A percentile compares a stretch with the other conserved stretches of the same genome.
phyloP scores from a whole-genome alignment of 2,113 vertebrate genomes.

The Phainopepla nitens region DNA sequence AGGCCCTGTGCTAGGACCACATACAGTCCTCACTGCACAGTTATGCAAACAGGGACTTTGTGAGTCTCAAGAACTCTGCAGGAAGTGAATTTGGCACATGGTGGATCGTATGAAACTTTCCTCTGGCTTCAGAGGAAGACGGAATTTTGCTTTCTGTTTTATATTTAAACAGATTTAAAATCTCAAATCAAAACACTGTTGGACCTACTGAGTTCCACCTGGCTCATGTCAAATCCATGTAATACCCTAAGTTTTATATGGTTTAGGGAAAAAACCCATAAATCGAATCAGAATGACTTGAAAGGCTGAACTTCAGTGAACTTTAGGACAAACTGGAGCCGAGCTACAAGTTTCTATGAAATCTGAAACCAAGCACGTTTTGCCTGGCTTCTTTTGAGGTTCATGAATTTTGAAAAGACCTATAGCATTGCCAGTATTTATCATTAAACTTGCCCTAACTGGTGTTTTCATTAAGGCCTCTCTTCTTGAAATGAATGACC shows the following conservation, averaged over 20 bases:
- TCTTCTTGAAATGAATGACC: not conserved
- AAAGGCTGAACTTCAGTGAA: conserved; percentile 48
- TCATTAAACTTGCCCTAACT: not conserved
- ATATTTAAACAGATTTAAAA: conserved; percentile 32
- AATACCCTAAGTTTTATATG: conserved; percentile 15
- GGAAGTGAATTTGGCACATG: not conserved
- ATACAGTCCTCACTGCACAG: not conserved
- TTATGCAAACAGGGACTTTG: not conserved
- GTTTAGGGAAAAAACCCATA: not conserved
- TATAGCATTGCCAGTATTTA: not conserved
- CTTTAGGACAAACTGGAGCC: conserved; percentile 22
- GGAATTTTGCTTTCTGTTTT: conserved; percentile 32
- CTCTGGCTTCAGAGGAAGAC: not conserved
- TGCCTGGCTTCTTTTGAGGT: conserved; percentile 11
- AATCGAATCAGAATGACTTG: not conserved
- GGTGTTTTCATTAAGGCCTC: not conserved
- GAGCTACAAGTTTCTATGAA: conserved; percentile 19
- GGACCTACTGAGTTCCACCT: conserved; percentile 13
- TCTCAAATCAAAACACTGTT: not conserved
- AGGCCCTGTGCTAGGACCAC: not conserved
- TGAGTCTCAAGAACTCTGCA: not conserved
- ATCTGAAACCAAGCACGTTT: conserved; percentile 30
- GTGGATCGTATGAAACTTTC: not conserved
- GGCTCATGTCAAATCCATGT: conserved; percentile 37
- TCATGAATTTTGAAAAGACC: conserved; percentile 9